Conservation (phyloP, 2,888 invertebrate genomes). For the Biston stratarius region DNA sequence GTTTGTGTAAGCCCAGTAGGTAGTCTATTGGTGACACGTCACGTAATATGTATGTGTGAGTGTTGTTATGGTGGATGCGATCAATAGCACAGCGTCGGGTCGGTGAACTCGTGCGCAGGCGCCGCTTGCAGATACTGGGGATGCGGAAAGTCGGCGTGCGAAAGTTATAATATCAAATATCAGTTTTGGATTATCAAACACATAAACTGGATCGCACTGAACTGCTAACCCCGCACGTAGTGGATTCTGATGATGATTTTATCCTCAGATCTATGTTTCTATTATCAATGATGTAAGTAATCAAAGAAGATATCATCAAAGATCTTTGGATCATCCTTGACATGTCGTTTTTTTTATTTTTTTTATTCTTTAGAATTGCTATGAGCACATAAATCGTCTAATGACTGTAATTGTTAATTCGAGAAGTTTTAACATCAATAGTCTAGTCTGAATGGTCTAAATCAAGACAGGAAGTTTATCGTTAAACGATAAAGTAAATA, state of each 20-base stretch:
- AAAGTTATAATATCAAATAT: constrained; percentile 31
- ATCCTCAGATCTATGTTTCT: too few species aligned
- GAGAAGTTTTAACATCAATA: too few species aligned
- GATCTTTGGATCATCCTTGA: too few species aligned
- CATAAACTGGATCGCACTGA: background rate
- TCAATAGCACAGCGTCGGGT: constrained; percentile 82
- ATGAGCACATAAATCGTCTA: too few species aligned
- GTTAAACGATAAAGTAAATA: background rate
- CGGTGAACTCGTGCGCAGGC: constrained; percentile 77
- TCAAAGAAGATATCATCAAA: too few species aligned
- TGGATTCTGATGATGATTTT: too few species aligned
- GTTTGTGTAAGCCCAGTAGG: constrained; percentile 45
- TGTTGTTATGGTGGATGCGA: constrained; percentile 75
- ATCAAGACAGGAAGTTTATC: background rate
- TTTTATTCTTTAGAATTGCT: too few species aligned
- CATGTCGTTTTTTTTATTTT: too few species aligned
- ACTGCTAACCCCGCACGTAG: background rate
- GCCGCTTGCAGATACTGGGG: constrained; percentile 71
- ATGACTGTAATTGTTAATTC: too few species aligned
- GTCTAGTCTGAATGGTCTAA: too few species aligned
- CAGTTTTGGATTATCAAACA: too few species aligned
- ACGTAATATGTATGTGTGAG: constrained; percentile 55
- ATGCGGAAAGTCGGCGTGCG: constrained; percentile 63
- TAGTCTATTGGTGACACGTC: constrained; percentile 43
- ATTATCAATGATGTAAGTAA: too few species aligned